These are phyloP conservation scores for Chaunax sp. DNA, from an alignment of 2,797 vertebrate genomes.

Conservation along the genomic window DNA sequence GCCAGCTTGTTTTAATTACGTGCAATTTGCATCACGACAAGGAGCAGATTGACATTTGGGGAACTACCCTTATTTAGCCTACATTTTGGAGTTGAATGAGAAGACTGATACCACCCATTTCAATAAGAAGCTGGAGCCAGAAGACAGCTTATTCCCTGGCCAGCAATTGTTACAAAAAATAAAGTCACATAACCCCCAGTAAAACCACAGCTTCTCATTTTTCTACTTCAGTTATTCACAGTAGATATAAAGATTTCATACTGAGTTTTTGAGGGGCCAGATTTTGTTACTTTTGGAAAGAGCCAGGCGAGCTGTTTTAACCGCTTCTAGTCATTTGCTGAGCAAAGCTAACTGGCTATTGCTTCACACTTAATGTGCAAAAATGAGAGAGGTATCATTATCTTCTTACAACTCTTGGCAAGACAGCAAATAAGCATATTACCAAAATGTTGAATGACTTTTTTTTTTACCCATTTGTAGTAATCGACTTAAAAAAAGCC, in stretches of 20 bases:
- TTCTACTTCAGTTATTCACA: not conserved
- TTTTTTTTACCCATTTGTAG: not conserved
- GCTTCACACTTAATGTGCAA: not conserved
- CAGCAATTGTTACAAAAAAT: too few species aligned
- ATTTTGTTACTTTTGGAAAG: not conserved
- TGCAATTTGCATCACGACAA: too few species aligned
- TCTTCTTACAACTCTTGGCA: not conserved
- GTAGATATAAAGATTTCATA: not conserved
- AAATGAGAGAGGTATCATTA: not conserved
- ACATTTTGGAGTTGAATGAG: too few species aligned
- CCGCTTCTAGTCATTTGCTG: not conserved
- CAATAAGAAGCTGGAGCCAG: too few species aligned
- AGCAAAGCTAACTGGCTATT: not conserved
- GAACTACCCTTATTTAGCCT: too few species aligned
- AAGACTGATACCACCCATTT: too few species aligned
- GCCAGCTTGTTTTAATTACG: too few species aligned
- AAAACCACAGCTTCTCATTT: too few species aligned
- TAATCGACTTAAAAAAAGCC: not conserved
- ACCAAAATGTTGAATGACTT: not conserved
- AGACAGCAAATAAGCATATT: not conserved
- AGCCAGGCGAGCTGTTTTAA: not conserved
- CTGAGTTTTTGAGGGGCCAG: not conserved
- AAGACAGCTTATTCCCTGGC: too few species aligned
- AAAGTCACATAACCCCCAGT: too few species aligned
- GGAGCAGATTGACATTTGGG: too few species aligned